Evolutionary conservation across 2,888 invertebrate genomes (phyloP).

Genomic region (Tipula unca): DNA sequence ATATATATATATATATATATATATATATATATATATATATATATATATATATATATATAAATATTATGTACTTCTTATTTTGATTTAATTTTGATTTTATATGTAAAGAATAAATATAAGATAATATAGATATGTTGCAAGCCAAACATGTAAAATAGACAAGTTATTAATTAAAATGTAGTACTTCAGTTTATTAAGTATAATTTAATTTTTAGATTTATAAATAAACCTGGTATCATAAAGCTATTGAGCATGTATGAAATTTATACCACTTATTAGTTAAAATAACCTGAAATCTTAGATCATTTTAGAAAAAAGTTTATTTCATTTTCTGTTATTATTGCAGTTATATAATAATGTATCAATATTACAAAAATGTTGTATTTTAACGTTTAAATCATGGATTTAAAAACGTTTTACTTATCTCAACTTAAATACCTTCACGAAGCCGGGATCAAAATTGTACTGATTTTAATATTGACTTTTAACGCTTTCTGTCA

Average conservation of each 20-base stretch:
- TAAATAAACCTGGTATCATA: background rate
- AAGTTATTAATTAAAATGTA: background rate
- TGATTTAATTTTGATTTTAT: background rate
- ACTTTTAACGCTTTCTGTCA: too few species aligned
- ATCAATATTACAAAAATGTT: too few species aligned
- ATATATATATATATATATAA: background rate
- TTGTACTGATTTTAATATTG: too few species aligned
- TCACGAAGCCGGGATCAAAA: too few species aligned
- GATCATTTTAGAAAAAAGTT: background rate
- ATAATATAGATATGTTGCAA: background rate
- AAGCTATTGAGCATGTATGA: background rate
- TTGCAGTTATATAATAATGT: too few species aligned
- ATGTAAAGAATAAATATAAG: background rate
- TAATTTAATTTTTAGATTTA: background rate
- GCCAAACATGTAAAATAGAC: slow-evolving; percentile 1
- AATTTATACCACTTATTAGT: background rate
- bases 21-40: background rate
- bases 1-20: slow-evolving; percentile 3
- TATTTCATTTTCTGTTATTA: too few species aligned
- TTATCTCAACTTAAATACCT: too few species aligned
- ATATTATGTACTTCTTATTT: background rate
- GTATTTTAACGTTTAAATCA: too few species aligned
- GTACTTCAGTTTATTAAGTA: background rate
- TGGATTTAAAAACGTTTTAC: too few species aligned
- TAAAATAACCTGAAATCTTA: background rate